These are phyloP conservation scores for Corvus hawaiiensis DNA, from an alignment of 2,113 vertebrate genomes.

Conservation along the genomic window DNA sequence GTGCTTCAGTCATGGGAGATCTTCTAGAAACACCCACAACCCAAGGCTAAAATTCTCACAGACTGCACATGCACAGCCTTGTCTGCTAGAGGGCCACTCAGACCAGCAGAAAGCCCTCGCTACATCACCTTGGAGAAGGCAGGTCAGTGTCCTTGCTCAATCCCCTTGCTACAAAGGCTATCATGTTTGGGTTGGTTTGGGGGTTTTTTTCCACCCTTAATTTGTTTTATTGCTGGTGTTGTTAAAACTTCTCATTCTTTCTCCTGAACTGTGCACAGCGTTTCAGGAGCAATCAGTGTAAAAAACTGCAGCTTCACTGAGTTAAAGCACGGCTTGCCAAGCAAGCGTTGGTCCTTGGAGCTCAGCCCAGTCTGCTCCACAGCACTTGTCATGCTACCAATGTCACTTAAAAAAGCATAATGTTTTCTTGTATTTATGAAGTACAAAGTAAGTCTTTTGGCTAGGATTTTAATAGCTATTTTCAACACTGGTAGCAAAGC, in stretches of 20 bases:
- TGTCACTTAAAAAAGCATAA: neutral
- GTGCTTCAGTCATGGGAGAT: neutral
- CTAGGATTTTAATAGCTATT: neutral
- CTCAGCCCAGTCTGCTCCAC: neutral
- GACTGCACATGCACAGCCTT: neutral
- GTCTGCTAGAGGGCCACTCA: neutral
- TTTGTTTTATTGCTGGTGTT: neutral
- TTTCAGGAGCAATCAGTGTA: neutral
- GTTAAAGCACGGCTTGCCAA: neutral
- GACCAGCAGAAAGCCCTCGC: neutral
- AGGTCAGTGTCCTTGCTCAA: neutral
- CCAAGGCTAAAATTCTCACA: neutral
- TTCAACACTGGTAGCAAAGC: neutral
- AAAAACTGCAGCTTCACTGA: neutral
- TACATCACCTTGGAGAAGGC: neutral
- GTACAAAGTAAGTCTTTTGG: neutral
- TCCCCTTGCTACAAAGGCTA: neutral
- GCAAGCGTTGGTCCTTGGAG: neutral
- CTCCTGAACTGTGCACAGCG: neutral
- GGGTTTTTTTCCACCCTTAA: neutral
- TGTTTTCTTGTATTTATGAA: neutral
- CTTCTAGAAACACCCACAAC: neutral
- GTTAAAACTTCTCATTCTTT: neutral
- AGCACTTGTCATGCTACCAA: neutral
- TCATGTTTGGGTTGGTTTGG: neutral